A percentile compares a stretch with the other conserved stretches of the same genome.
These are phyloP conservation scores for Cynaeus angustus DNA, from an alignment of 2,888 invertebrate species.

Conservation along the genomic window DNA sequence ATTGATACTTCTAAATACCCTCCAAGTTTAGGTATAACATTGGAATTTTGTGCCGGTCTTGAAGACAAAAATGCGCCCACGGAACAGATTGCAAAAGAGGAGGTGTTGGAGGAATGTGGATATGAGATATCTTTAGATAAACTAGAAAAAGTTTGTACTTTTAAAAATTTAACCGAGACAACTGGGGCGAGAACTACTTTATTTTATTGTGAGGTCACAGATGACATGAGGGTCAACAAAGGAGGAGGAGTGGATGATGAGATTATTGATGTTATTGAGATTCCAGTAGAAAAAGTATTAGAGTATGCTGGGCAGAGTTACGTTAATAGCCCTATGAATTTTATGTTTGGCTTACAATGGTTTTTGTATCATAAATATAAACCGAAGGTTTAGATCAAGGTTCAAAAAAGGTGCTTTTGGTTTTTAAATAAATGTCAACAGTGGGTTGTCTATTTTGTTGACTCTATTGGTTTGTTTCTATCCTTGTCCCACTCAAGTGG, in stretches of 20 bases:
- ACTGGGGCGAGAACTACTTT: slow-evolving; percentile 85
- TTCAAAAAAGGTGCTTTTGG: no score
- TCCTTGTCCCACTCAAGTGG: neutral
- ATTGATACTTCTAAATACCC: slow-evolving; percentile 80
- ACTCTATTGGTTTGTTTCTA: slow-evolving; percentile 3
- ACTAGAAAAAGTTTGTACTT: slow-evolving; percentile 79
- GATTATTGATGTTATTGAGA: slow-evolving; percentile 91
- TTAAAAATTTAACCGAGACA: slow-evolving; percentile 84
- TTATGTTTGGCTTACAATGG: slow-evolving; percentile 85
- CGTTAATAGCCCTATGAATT: slow-evolving; percentile 81
- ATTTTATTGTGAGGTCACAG: slow-evolving; percentile 91
- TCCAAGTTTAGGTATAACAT: slow-evolving; percentile 81
- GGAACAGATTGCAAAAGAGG: slow-evolving; percentile 86
- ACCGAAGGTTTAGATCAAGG: slow-evolving; percentile 7
- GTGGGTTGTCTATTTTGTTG: slow-evolving; percentile 23
- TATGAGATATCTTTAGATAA: slow-evolving; percentile 81
- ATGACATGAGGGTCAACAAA: slow-evolving; percentile 80
- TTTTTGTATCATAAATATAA: slow-evolving; percentile 75
- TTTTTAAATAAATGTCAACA: slow-evolving; percentile 5
- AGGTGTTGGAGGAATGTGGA: slow-evolving; percentile 94
- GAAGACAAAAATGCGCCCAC: slow-evolving; percentile 86
- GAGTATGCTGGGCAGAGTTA: slow-evolving; percentile 73
- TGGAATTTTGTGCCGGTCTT: slow-evolving; percentile 96
- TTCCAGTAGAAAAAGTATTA: slow-evolving; percentile 81
- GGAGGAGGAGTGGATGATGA: slow-evolving; percentile 91